Conservation (phyloP, 2,888 invertebrate species). For the Sinelater perroti region DNA sequence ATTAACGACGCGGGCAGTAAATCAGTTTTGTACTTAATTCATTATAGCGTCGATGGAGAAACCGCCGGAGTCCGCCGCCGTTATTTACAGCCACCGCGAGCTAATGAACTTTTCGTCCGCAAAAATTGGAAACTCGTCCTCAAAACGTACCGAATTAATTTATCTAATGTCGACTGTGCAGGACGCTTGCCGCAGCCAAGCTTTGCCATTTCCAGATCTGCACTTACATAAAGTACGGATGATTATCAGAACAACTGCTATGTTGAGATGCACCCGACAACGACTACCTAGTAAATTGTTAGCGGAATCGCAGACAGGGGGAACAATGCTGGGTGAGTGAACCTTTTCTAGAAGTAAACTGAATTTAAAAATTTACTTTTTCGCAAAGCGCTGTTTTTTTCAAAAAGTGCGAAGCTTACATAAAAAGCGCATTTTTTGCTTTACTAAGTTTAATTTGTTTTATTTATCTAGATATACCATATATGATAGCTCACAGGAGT, state of each 20-base stretch:
- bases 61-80: background rate
- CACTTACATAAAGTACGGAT: constrained; percentile 48
- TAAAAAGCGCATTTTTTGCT: too few species aligned
- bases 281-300: constrained; percentile 48
- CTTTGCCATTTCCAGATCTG: constrained; percentile 34
- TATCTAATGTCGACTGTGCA: constrained; percentile 24
- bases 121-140: constrained; percentile 8
- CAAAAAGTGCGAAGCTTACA: too few species aligned
- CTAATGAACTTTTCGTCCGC: constrained; percentile 7
- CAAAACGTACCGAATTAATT: constrained; percentile 24
- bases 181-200: constrained; percentile 23
- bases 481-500: too few species aligned
- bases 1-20: constrained; percentile 16
- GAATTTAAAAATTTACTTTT: too few species aligned
- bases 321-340: constrained; percentile 52
- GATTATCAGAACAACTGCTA: constrained; percentile 51
- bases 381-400: too few species aligned
- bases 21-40: constrained; percentile 23
- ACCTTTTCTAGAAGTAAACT: constrained; percentile 36
- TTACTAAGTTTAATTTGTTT: too few species aligned
- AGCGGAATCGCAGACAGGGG: constrained; percentile 48
- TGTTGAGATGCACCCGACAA: constrained; percentile 50
- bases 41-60: constrained; percentile 14
- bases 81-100: constrained; percentile 10
- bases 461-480: too few species aligned